Evolutionary conservation across 2,113 vertebrate genomes (phyloP).

Genomic region (Gymnobelideus leadbeateri): DNA sequence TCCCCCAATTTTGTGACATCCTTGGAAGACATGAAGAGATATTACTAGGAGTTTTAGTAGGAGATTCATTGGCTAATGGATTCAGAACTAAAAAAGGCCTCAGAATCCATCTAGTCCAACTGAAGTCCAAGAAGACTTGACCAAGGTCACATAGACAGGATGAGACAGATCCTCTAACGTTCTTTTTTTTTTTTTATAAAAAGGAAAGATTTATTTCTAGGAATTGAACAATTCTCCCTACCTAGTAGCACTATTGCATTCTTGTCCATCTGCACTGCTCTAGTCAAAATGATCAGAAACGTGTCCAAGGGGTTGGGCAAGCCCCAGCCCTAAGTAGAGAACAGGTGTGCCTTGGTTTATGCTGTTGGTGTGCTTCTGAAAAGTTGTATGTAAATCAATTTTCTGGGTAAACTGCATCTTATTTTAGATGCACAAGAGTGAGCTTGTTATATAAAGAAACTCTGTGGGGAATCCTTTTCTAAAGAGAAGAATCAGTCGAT

Average conservation of each 20-base stretch:
- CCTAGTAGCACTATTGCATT: neutral
- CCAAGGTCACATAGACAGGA: neutral
- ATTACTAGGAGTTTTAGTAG: neutral
- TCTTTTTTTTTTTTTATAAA: neutral
- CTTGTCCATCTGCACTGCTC: neutral
- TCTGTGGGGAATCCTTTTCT: slow-evolving; percentile 23
- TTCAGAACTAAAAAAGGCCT: neutral
- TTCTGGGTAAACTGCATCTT: neutral
- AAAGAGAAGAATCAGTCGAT: slow-evolving; percentile 11
- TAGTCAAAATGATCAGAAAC: neutral
- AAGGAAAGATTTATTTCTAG: neutral
- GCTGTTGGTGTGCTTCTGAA: neutral
- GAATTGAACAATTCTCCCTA: neutral
- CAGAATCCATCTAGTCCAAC: neutral
- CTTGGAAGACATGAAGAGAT: neutral
- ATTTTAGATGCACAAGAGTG: neutral
- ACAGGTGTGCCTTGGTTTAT: neutral
- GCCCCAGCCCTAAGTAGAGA: neutral
- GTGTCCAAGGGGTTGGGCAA: neutral
- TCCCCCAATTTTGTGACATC: neutral
- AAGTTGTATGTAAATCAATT: neutral
- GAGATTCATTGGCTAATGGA: neutral
- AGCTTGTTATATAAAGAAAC: neutral
- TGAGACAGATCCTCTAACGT: neutral
- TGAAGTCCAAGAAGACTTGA: neutral